phyloP scores from a whole-genome alignment of 2,113 vertebrate species.

The Phrynosoma platyrhinos region DNA sequence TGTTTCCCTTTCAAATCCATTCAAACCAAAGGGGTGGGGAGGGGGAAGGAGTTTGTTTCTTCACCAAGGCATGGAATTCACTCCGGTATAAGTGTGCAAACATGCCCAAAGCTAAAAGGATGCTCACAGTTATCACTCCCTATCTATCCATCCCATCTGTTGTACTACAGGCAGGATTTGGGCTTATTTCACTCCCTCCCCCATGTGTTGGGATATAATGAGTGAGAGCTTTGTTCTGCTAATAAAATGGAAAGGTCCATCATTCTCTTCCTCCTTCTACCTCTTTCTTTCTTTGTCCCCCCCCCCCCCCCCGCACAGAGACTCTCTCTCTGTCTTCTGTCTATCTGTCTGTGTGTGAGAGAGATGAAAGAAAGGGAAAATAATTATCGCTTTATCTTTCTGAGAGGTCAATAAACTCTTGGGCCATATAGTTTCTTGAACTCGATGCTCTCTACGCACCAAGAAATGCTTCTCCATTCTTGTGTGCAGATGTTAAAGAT shows the following conservation, averaged over 20 bases:
- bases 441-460: conserved; percentile 56
- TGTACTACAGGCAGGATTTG: no score
- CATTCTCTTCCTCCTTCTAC: not conserved
- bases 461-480: conserved; percentile 32
- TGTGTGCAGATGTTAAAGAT: conserved; percentile 44
- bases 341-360: no score
- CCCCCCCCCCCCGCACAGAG: not conserved
- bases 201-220: not conserved
- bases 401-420: conserved; percentile 50
- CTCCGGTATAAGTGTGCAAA: no score
- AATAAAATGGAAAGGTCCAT: not conserved
- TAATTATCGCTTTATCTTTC: conserved; percentile 9
- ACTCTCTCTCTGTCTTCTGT: not conserved
- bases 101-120: no score
- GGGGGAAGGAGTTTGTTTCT: no score
- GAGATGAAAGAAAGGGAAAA: not conserved
- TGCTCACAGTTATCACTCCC: no score
- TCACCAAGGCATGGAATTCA: no score
- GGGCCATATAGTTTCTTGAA: conserved; percentile 47
- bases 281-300: not conserved
- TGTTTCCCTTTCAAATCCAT: no score
- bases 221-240: conserved; percentile 12
- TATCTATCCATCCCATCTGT: no score
- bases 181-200: not conserved
- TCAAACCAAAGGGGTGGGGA: no score